Evolutionary conservation across 53 echinoderm and acorn worm genomes (phyloP).

Genomic region (Antedon mediterranea): DNA sequence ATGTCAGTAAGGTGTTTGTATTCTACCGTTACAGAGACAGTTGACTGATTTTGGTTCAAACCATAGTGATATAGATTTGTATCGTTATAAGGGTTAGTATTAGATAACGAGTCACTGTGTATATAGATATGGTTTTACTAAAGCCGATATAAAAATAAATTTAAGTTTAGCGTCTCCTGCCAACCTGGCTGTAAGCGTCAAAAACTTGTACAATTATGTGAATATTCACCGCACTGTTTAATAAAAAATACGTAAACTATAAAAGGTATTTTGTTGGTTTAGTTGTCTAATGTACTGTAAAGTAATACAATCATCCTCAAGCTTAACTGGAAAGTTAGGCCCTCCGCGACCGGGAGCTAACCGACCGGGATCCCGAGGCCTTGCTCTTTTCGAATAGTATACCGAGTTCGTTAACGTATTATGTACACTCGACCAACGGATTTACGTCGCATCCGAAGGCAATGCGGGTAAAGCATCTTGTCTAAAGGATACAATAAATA

Average conservation of each 20-base stretch:
- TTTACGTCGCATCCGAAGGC: no score
- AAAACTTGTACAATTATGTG: not conserved
- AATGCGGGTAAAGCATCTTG: no score
- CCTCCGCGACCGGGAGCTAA: no score
- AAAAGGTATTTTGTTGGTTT: not conserved
- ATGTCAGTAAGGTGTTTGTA: not conserved
- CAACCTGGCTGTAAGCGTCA: not conserved
- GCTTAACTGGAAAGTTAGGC: no score
- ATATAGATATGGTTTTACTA: not conserved
- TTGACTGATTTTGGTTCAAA: not conserved
- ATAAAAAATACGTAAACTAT: not conserved
- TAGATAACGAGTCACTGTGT: not conserved
- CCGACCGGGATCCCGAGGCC: no score
- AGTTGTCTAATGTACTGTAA: no score
- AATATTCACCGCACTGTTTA: not conserved
- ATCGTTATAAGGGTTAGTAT: not conserved
- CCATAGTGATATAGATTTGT: constrained; percentile 1
- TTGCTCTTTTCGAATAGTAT: no score
- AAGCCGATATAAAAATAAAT: not conserved
- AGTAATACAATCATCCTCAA: no score
- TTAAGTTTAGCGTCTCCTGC: not conserved
- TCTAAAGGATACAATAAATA: no score
- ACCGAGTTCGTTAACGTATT: no score
- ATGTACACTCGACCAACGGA: no score
- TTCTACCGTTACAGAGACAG: not conserved